Base-by-base conservation (phyloP, 2,113 vertebrate genomes). In the Brachyistius frenatus region DNA sequence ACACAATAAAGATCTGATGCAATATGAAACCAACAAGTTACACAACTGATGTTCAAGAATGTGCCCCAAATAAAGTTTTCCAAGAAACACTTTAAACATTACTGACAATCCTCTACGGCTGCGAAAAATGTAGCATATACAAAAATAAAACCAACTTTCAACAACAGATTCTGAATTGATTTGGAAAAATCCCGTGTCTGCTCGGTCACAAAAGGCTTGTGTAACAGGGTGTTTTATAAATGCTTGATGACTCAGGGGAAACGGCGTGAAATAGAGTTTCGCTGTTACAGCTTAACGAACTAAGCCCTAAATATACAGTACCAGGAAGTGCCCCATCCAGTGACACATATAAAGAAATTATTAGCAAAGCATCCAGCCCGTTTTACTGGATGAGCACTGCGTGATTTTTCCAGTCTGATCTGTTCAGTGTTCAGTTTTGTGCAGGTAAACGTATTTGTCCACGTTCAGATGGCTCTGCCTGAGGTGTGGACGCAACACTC, bases 181-280 rank as follows among this genome's bases (percentile, higher is more conserved):
- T 78, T n/a, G 30, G 11, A 35, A 57, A 58, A 66, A 58, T 60
- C 5, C 46, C 41, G 13, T 7, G 23, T 53, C 44, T 73, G 13
- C 32, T 10, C 47, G 55, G 55, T 80, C 0, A 60, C 47, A 54
- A 15, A 72, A 56, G 35, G 66, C 58, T 78, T 64, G 52, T 54
- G 44, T 72, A 65, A 66, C 67, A 44, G 32, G 5, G 30, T 64
- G 66, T 70, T 64, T 70, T 70, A 55, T 78, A 64, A 23, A 71
- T 49, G 52, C 35, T 35, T 50, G 39, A 64, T 78, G 75, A 78
- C 75, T 41, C 33, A 7, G 35, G 61, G 53, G 0, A 79, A 66
- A 41, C 41, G 23, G 46, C 0, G 0, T 52, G 52, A 57, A 71
- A 16, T 7, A 30, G 6, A 11, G 11, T 56, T 75, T 75, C 52